phyloP scores from a whole-genome alignment of 2,797 vertebrate genomes.

The Neosilurus hyrtlii region DNA sequence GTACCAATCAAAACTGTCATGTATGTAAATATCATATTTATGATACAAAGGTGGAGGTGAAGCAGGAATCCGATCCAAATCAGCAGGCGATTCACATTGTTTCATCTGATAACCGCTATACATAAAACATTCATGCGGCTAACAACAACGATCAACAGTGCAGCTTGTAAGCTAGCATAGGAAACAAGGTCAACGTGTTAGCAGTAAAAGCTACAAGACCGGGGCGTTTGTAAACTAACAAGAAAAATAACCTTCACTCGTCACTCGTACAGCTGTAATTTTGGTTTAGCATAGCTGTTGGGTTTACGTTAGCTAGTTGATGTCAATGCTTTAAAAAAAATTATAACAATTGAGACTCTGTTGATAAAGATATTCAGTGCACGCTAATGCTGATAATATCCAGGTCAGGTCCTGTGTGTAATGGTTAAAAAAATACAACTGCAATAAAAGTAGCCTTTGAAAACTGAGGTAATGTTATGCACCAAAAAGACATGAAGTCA shows the following conservation, averaged over 20 bases:
- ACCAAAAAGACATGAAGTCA: too few relatives aligned
- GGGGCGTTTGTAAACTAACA: not conserved
- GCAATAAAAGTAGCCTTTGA: not conserved
- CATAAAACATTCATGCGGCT: not conserved
- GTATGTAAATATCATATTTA: not conserved
- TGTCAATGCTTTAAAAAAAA: not conserved
- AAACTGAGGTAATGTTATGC: too few relatives aligned
- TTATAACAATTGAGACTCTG: not conserved
- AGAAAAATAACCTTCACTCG: not conserved
- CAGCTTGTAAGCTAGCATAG: not conserved
- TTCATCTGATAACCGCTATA: not conserved
- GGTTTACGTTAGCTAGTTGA: not conserved
- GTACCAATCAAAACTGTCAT: not conserved
- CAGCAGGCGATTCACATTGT: not conserved
- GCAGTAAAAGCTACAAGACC: not conserved
- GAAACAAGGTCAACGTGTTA: not conserved
- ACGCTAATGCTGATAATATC: not conserved
- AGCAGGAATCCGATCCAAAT: not conserved
- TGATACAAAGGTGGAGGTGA: not conserved
- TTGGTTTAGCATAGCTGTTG: not conserved
- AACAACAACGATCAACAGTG: not conserved
- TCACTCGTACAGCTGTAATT: not conserved
- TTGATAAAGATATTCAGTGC: not conserved
- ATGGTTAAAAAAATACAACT: not conserved
- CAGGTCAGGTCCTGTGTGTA: not conserved